These are phyloP conservation scores for Eriosoma lanigerum DNA, from an alignment of 1,140 invertebrate genomes.

Conservation along the genomic window DNA sequence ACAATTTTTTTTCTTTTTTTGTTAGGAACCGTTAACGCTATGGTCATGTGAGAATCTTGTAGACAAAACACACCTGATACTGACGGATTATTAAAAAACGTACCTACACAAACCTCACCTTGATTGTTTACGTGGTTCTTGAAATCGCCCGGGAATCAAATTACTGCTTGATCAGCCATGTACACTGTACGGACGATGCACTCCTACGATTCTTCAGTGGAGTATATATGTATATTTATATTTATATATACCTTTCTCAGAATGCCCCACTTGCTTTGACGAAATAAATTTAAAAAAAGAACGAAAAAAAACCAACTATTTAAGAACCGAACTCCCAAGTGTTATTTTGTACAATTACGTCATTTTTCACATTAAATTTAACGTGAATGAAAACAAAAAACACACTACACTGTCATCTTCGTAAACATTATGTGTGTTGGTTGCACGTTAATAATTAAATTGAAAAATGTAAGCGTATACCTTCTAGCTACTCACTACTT, in stretches of 20 bases:
- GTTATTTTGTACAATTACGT: conserved; percentile 35
- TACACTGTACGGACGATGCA: neutral
- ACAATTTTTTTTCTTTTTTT: conserved; percentile 5
- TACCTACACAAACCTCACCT: conserved; percentile 18
- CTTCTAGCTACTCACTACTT: neutral
- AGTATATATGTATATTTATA: too few relatives aligned
- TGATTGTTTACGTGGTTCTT: conserved; percentile 48
- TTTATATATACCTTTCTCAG: conserved; percentile 22
- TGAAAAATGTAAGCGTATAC: neutral
- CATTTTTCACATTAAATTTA: conserved; percentile 45
- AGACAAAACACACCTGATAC: conserved; percentile 50
- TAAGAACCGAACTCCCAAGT: conserved; percentile 43
- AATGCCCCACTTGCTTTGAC: conserved; percentile 28
- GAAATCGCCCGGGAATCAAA: conserved; percentile 42
- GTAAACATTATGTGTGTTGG: conserved; percentile 9
- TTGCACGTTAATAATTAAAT: neutral
- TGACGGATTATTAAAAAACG: conserved; percentile 15
- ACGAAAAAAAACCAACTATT: neutral
- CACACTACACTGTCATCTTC: neutral
- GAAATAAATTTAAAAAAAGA: neutral
- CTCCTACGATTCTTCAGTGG: conserved; percentile 42
- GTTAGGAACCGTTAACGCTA: neutral
- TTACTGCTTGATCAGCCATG: conserved; percentile 43
- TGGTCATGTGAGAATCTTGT: neutral
- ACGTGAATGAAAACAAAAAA: conserved; percentile 46